Evolutionary conservation across 2,888 invertebrate species (phyloP), one percentile per base, ranked within the genome.

Genomic region (Pterostichus madidus): DNA sequence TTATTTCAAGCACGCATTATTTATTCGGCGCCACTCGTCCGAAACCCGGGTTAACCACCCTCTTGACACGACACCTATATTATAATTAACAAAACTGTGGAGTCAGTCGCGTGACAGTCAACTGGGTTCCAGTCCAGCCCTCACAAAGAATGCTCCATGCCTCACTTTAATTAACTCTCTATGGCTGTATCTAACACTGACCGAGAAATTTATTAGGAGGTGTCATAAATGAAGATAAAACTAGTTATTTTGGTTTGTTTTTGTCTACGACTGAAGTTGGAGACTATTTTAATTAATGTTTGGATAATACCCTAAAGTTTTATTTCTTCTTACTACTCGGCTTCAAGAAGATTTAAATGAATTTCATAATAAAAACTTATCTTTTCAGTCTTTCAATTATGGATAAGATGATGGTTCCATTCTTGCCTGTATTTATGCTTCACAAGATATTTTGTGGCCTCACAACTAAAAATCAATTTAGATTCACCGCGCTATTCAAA

Each of bases 1-100:
- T 64, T 64, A 64, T 64, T 64, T 64, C 32, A 64, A 32, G 32
- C 7, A 64, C 64, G 64, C 64, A 64, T 64, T 64, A 64, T 64
- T 64, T 64, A 64, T 64, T 64, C 64, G 35, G n/a, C 64, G 64
- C 35, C 64, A 31, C 49, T n/a, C 49, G 49, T n/a, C 49, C 49
- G n/a, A 49, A 49, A 49, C 49, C 11, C 6, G 61, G 35, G 64
- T 31, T 64, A 32, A 35, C 64, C 64, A 64, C 35, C 64, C 35
- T 11, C 64, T 13, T 32, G 32, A 32, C 13, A 13, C 35, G 46
- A 17, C 73, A 53, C 44, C 49, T 52, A 52, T 75, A 52, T 75
- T 75, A 53, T 75, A 75, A 75, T 75, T 75, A 75, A 75, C 75
- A 49, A 52, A 75, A 75, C 75, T 32, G 75, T 17, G 75, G 10